Base-by-base conservation (phyloP, 2,113 vertebrate species). In the Tyrannus savana region DNA sequence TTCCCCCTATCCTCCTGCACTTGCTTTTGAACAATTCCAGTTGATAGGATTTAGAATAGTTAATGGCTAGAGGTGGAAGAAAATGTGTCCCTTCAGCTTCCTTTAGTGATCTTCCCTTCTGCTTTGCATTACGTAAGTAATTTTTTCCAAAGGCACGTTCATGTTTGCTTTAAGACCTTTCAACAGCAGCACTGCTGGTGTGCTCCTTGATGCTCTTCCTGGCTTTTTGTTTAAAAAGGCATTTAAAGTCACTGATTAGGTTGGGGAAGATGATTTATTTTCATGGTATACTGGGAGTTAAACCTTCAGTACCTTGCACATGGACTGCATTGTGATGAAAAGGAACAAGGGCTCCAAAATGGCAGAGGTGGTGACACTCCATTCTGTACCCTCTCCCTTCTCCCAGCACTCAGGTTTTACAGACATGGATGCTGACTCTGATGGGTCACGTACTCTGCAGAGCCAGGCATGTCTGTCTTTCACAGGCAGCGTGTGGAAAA, bases 1-100 rank as follows among this genome's bases (percentile, higher is more conserved):
- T 92, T 94, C 27, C 25, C 46, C 14, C 19, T 35, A 0, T 44
- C 27, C 15, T 94, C 63, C 87, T 84, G 55, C 63, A 69, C 46
- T 19, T n/a, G 53, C 74, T 90, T 92, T 52, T 91, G 67, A 59
- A 52, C 21, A 68, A 7, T 42, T 76, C 18, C 37, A 31, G 27
- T 85, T 95, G 79, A 77, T 95, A 58, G 46, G 78, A 87, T 85
- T n/a, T n/a, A n/a, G n/a, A n/a, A n/a, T n/a, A n/a, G n/a, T n/a
- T n/a, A n/a, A n/a, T n/a, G 47, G 42, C 52, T 69, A n/a, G 12
- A 5, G 44, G 9, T 24, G 7, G 9, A 27, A 12, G 2, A 3
- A 7, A 19, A 74, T 50, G 18, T n/a, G 41, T 83, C 58, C 55
- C 49, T 92, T 56, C 74, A 28, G 58, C 71, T 94, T 96, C 67